These are phyloP conservation scores for Varroa destructor DNA, from an alignment of 1,140 invertebrate species.

Conservation along the genomic window DNA sequence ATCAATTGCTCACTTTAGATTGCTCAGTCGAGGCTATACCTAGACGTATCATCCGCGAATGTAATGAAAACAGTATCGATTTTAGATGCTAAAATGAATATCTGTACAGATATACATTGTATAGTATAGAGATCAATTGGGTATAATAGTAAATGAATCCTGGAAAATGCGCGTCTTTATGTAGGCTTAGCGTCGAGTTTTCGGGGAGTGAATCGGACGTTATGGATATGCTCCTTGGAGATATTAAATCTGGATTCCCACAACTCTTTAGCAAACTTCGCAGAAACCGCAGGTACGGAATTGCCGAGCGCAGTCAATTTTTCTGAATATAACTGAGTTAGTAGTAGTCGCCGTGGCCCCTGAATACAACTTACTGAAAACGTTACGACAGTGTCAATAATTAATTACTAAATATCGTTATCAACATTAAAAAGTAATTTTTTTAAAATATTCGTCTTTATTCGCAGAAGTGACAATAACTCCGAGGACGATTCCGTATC, in stretches of 20 bases:
- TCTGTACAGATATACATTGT: too few species aligned
- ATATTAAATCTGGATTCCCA: constrained; percentile 52
- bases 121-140: too few species aligned
- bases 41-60: too few species aligned
- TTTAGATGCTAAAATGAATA: too few species aligned
- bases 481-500: constrained; percentile 47
- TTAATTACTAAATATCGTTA: constrained; percentile 35
- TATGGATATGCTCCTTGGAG: constrained; percentile 57
- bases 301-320: background rate
- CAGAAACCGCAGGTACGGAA: constrained; percentile 25
- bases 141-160: background rate
- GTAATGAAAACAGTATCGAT: too few species aligned
- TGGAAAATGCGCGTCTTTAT: background rate
- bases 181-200: constrained; percentile 23
- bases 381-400: constrained; percentile 40
- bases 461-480: constrained; percentile 36
- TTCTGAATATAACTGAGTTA: constrained; percentile 2
- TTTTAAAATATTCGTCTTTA: background rate
- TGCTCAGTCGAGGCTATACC: too few species aligned
- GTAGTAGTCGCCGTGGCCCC: constrained; percentile 19
- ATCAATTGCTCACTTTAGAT: too few species aligned
- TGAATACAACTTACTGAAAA: constrained; percentile 7
- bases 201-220: constrained; percentile 49
- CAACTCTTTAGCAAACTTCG: constrained; percentile 37
- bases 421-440: constrained; percentile 44